phyloP scores from a whole-genome alignment of 92 coral and sea anemone genomes.

The Siderastrea siderea region DNA sequence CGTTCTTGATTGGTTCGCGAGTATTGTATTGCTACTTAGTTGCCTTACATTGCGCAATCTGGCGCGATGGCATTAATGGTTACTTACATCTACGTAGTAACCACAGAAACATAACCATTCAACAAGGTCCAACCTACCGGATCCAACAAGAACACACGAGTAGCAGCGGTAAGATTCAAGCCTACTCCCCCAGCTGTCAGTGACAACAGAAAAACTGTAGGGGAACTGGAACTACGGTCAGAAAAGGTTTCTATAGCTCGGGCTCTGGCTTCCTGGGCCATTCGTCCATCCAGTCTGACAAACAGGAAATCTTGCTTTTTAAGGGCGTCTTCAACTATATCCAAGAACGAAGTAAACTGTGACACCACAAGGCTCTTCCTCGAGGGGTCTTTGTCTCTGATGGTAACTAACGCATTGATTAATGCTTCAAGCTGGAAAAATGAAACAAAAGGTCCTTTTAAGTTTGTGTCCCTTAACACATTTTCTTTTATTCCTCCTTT shows the following conservation, averaged over 20 bases:
- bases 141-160: conserved; percentile 89
- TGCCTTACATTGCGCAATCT: too few species aligned
- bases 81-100: too few species aligned
- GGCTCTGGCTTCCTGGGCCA: conserved; percentile 80
- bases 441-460: neutral
- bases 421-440: conserved; percentile 74
- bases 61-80: too few species aligned
- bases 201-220: conserved; percentile 83
- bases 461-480: neutral
- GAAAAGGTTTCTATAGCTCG: conserved; percentile 78
- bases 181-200: conserved; percentile 93
- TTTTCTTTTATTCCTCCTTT: too few species aligned
- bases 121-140: conserved; percentile 68
- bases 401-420: conserved; percentile 75
- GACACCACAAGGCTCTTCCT: conserved; percentile 87
- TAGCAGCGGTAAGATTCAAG: conserved; percentile 85
- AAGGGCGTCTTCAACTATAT: conserved; percentile 74
- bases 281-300: conserved; percentile 87
- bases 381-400: conserved; percentile 81
- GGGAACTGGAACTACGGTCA: conserved; percentile 59
- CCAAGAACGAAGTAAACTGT: conserved; percentile 88
- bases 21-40: too few species aligned
- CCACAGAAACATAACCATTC: too few species aligned
- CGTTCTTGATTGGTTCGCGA: too few species aligned
- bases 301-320: conserved; percentile 62